phyloP scores from a whole-genome alignment of 2,888 invertebrate species.

The Apamea monoglypha region DNA sequence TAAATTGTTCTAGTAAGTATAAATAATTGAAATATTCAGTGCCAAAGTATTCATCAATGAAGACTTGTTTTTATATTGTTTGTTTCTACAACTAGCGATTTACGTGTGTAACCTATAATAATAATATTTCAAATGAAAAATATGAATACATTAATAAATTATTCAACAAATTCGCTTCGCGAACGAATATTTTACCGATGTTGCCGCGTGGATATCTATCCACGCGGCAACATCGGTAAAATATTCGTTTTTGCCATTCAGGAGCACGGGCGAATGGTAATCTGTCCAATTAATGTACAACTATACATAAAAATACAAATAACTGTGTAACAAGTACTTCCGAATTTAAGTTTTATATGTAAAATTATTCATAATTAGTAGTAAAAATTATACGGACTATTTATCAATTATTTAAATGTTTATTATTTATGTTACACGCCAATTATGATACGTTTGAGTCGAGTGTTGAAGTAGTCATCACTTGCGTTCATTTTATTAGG shows the following conservation, averaged over 20 bases:
- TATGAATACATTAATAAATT: conserved; percentile 64
- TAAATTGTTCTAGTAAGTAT: too few species aligned
- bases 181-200: too few species aligned
- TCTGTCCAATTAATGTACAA: conserved; percentile 58
- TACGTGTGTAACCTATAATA: conserved; percentile 53
- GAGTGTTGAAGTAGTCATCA: conserved; percentile 56
- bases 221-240: conserved; percentile 49
- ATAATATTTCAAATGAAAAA: conserved; percentile 62
- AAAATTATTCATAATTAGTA: conserved; percentile 80
- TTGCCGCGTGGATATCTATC: too few species aligned
- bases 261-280: conserved; percentile 64
- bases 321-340: conserved; percentile 69
- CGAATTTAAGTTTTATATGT: conserved; percentile 78
- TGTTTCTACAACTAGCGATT: conserved; percentile 50
- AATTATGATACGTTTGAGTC: conserved; percentile 55
- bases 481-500: conserved; percentile 23
- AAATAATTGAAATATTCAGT: conserved; percentile 17
- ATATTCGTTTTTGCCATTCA: conserved; percentile 63
- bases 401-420: conserved; percentile 76
- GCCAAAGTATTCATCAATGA: conserved; percentile 35
- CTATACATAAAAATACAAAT: conserved; percentile 64
- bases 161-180: conserved; percentile 59
- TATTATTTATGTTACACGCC: conserved; percentile 59
- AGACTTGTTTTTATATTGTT: conserved; percentile 36
- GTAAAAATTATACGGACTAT: conserved; percentile 77